Conservation (phyloP, 2,888 invertebrate genomes). For the Conops quadrifasciatus region DNA sequence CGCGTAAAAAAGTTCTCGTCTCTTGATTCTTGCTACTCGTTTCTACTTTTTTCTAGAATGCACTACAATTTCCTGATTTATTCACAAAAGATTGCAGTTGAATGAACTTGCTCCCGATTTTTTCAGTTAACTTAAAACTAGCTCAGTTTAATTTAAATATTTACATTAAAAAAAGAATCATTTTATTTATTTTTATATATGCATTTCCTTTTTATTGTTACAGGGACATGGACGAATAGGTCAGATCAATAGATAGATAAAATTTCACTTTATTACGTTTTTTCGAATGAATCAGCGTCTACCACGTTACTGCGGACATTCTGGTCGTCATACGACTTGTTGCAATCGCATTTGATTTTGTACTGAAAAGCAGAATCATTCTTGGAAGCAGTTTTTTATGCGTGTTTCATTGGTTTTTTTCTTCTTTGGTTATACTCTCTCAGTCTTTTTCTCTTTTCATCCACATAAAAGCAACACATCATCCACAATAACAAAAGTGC, state of each 20-base stretch:
- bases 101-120: not conserved
- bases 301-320: not conserved
- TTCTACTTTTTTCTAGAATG: not conserved
- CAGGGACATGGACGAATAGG: no score
- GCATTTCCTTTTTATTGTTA: no score
- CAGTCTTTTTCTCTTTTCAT: slow-evolving; percentile 4
- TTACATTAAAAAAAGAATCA: no score
- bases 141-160: no score
- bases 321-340: not conserved
- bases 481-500: not conserved
- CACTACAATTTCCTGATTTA: not conserved
- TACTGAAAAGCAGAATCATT: slow-evolving; percentile 24
- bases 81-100: slow-evolving; percentile 3
- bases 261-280: no score
- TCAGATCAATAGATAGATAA: no score
- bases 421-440: not conserved
- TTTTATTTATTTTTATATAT: no score
- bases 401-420: not conserved
- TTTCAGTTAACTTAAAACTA: no score
- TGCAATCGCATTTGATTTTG: slow-evolving; percentile 17
- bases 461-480: not conserved
- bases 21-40: not conserved
- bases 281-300: not conserved
- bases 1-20: not conserved
- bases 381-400: slow-evolving; percentile 12